phyloP scores from a whole-genome alignment of 2,888 invertebrate genomes.

The Mimumesa dahlbomi region DNA sequence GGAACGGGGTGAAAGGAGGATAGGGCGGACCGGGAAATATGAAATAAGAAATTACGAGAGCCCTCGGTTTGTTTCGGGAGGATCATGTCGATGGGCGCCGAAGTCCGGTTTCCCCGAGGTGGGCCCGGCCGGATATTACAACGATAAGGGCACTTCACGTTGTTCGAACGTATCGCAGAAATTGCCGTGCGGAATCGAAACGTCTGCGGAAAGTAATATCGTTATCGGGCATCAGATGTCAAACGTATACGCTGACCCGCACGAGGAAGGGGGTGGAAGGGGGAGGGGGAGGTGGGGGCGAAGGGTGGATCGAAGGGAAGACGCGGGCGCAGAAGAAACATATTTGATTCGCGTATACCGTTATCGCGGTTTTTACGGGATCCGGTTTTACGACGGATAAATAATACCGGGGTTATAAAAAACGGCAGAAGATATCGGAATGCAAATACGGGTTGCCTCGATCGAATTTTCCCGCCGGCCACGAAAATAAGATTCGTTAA shows the following conservation, averaged over 20 bases:
- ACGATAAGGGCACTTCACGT: slow-evolving; percentile 38
- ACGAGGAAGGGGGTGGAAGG: slow-evolving; percentile 13
- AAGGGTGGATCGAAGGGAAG: not conserved
- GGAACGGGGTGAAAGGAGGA: not conserved
- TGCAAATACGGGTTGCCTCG: no score
- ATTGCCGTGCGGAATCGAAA: slow-evolving; percentile 36
- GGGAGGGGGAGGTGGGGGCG: not conserved
- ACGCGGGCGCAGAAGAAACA: not conserved
- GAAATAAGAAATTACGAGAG: slow-evolving; percentile 19
- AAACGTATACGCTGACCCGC: slow-evolving; percentile 7
- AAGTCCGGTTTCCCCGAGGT: not conserved
- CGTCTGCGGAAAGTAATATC: slow-evolving; percentile 47
- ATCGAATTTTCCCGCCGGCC: no score
- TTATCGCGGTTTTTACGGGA: not conserved
- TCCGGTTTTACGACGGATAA: slow-evolving; percentile 18
- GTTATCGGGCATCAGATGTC: slow-evolving; percentile 44
- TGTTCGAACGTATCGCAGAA: slow-evolving; percentile 40
- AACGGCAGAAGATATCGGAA: no score
- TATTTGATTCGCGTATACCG: not conserved
- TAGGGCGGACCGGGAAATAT: not conserved
- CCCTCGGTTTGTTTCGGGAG: slow-evolving; percentile 26
- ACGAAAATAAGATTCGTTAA: not conserved
- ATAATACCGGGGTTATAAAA: slow-evolving; percentile 7
- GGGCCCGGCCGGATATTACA: slow-evolving; percentile 45
- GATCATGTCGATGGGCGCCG: slow-evolving; percentile 29